A percentile compares a stretch with the other conserved stretches of the same genome.
Evolutionary conservation across 2,888 invertebrate genomes (phyloP).

Genomic region (Lysandra bellargus): DNA sequence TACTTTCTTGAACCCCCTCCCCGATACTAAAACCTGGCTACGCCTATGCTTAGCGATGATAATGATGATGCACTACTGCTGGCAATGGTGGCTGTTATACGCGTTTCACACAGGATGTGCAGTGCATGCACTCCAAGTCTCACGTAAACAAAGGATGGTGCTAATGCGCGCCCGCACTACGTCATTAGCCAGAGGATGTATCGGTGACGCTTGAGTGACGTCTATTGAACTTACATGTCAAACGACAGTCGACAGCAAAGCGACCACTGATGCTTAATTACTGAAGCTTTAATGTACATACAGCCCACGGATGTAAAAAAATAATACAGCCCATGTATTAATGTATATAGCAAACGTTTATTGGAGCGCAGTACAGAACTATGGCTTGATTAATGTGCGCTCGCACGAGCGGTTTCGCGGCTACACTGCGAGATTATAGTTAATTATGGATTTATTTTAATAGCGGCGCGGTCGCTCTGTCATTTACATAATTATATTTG

Average conservation of each 20-base stretch:
- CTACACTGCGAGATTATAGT: too few relatives aligned
- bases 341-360: neutral
- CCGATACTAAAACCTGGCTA: too few relatives aligned
- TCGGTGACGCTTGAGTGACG: neutral
- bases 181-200: neutral
- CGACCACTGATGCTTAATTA: neutral
- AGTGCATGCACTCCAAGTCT: neutral
- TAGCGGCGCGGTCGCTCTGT: too few relatives aligned
- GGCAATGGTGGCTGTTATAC: neutral
- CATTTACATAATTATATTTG: too few relatives aligned
- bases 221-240: conserved; percentile 10
- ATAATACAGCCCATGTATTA: too few relatives aligned
- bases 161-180: neutral
- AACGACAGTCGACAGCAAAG: neutral
- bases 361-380: neutral
- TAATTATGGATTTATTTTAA: too few relatives aligned
- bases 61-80: too few relatives aligned
- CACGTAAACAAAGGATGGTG: neutral
- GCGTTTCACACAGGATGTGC: neutral
- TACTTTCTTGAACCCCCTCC: too few relatives aligned
- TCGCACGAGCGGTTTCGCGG: too few relatives aligned
- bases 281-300: neutral
- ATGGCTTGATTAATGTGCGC: too few relatives aligned
- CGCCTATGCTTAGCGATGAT: too few relatives aligned
- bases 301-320: too few relatives aligned